phyloP scores from a whole-genome alignment of 2,797 vertebrate genomes.

The Australoheros facetus region DNA sequence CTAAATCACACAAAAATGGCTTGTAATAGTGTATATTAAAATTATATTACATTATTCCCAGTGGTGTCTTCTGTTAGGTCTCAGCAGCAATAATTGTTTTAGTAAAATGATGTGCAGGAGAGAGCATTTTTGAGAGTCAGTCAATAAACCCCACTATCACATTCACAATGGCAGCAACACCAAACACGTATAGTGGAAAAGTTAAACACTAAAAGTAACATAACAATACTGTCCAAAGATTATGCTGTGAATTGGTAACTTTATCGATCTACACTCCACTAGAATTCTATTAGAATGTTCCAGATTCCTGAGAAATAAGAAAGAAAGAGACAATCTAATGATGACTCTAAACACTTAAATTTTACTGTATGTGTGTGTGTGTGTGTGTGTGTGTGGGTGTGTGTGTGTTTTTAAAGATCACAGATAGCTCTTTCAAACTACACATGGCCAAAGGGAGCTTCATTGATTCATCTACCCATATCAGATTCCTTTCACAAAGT shows the following conservation, averaged over 20 bases:
- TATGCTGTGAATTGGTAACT: neutral
- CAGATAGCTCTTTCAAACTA: neutral
- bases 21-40: neutral
- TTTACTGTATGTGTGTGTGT: too few relatives aligned
- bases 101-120: neutral
- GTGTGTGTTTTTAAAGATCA: too few relatives aligned
- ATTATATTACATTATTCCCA: neutral
- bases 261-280: too few relatives aligned
- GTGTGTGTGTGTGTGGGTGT: too few relatives aligned
- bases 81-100: neutral
- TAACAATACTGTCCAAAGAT: neutral
- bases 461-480: too few relatives aligned
- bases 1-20: neutral
- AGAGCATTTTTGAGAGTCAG: slow-evolving; percentile 3
- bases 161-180: neutral
- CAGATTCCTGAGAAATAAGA: neutral
- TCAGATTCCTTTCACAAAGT: neutral
- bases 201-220: neutral
- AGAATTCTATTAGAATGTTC: neutral
- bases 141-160: neutral
- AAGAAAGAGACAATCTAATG: too few relatives aligned
- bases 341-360: too few relatives aligned
- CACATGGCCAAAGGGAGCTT: neutral
- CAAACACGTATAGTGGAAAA: neutral
- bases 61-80: neutral